phyloP scores from a whole-genome alignment of 1,140 invertebrate genomes.

The Gonatopus flavifemur region DNA sequence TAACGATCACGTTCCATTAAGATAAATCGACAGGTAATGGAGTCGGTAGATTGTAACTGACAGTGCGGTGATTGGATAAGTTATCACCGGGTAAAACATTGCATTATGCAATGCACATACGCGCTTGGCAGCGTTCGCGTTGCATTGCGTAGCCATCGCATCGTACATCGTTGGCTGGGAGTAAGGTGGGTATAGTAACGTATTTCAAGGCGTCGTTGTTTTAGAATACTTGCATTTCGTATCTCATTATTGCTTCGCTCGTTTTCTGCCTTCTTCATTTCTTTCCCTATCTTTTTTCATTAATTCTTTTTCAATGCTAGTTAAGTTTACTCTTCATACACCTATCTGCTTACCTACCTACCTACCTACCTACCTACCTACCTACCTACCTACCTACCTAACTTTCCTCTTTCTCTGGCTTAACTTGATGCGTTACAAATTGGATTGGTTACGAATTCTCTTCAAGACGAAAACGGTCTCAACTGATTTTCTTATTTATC shows the following conservation, averaged over 20 bases:
- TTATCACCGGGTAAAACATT: conserved; percentile 44
- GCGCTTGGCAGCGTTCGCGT: conserved; percentile 2
- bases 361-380: too few relatives aligned
- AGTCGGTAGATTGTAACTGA: conserved; percentile 53
- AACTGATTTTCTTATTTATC: too few relatives aligned
- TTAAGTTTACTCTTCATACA: background rate
- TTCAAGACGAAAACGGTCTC: too few relatives aligned
- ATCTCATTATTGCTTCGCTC: conserved; percentile 38
- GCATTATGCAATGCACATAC: conserved; percentile 47
- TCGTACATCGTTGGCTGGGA: background rate
- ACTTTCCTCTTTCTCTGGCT: conserved; percentile 7
- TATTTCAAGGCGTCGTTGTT: conserved; percentile 32
- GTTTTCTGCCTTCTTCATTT: background rate
- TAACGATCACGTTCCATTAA: conserved; percentile 55
- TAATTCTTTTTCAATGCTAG: background rate
- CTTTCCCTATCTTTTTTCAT: background rate
- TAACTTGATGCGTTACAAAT: conserved; percentile 43
- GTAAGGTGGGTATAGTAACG: conserved; percentile 5
- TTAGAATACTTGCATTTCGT: conserved; percentile 33
- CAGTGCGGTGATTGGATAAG: conserved; percentile 55
- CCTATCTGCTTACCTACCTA: too few relatives aligned
- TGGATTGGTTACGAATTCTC: conserved; percentile 37
- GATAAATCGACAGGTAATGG: conserved; percentile 54
- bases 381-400: background rate
- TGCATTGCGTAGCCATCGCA: background rate